These are phyloP conservation scores for Lampris megalopsis DNA, from an alignment of 2,113 vertebrate genomes.

Conservation along the genomic window DNA sequence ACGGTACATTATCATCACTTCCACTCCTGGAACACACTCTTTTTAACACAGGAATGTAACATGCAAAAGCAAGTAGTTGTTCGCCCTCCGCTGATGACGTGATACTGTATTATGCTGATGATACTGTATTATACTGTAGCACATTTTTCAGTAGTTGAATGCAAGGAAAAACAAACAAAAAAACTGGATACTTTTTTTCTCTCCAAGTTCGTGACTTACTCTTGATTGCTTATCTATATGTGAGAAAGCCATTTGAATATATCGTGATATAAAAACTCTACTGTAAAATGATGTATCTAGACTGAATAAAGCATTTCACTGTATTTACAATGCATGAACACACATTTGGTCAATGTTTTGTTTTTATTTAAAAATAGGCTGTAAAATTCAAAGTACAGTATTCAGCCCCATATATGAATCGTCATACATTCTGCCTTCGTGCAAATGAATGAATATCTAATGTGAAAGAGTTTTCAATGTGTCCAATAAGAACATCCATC, in stretches of 20 bases:
- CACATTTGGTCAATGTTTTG: neutral
- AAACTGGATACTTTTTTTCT: neutral
- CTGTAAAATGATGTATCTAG: neutral
- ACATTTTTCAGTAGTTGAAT: neutral
- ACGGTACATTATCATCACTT: neutral
- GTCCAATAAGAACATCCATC: no score
- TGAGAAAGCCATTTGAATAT: neutral
- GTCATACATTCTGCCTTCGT: slow-evolving; percentile 1
- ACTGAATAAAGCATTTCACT: neutral
- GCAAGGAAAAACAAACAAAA: neutral
- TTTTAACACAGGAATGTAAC: neutral
- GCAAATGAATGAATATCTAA: neutral
- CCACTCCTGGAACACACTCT: neutral
- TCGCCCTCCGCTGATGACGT: neutral
- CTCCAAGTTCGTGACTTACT: neutral
- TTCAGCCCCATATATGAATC: slow-evolving; percentile 6
- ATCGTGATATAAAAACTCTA: neutral
- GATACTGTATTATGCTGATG: no score
- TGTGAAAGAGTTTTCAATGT: neutral
- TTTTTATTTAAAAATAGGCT: slow-evolving; percentile 27
- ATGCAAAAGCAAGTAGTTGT: neutral
- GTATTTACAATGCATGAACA: neutral
- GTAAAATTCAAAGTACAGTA: slow-evolving; percentile 12
- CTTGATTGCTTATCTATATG: neutral
- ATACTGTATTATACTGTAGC: neutral